A percentile compares a stretch with the other conserved stretches of the same genome.
Conservation (phyloP, 2,888 invertebrate genomes). For the Hirtodrosophila histrioides region DNA sequence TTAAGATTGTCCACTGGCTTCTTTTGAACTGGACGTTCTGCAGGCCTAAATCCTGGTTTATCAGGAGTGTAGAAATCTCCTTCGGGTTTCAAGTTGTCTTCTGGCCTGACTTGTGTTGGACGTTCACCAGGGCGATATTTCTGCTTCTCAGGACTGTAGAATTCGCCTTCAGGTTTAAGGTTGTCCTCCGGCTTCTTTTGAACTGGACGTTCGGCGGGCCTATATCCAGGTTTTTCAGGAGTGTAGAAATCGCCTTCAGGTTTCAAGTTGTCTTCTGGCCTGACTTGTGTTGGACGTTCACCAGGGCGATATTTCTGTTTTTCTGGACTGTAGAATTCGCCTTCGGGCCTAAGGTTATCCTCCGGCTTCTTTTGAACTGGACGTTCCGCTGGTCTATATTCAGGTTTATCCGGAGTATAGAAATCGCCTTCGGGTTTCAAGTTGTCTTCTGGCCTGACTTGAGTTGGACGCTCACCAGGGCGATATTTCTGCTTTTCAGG, state of each 20-base stretch:
- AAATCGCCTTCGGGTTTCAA: constrained; percentile 85
- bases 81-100: constrained; percentile 85
- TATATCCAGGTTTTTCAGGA: constrained; percentile 84
- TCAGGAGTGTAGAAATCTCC: constrained; percentile 84
- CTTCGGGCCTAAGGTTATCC: constrained; percentile 85
- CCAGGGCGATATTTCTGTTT: constrained; percentile 83
- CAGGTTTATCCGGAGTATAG: constrained; percentile 84
- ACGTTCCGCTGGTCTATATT: constrained; percentile 84
- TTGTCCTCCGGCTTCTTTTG: constrained; percentile 85
- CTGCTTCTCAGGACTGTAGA: constrained; percentile 80
- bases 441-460: constrained; percentile 84
- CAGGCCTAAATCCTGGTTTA: constrained; percentile 33
- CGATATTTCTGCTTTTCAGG: constrained; percentile 72
- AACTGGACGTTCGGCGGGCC: constrained; percentile 85
- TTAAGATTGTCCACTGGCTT: constrained; percentile 84
- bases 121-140: not conserved
- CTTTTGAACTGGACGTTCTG: constrained; percentile 83
- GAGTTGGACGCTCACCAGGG: constrained; percentile 8
- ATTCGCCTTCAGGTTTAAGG: constrained; percentile 84
- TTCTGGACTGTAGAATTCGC: constrained; percentile 85
- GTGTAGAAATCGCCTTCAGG: constrained; percentile 84
- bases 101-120: constrained; percentile 56
- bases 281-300: constrained; percentile 85
- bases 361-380: constrained; percentile 85
- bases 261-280: constrained; percentile 85